phyloP scores from a whole-genome alignment of 2,888 invertebrate species.

The Trichogramma evanescens region DNA sequence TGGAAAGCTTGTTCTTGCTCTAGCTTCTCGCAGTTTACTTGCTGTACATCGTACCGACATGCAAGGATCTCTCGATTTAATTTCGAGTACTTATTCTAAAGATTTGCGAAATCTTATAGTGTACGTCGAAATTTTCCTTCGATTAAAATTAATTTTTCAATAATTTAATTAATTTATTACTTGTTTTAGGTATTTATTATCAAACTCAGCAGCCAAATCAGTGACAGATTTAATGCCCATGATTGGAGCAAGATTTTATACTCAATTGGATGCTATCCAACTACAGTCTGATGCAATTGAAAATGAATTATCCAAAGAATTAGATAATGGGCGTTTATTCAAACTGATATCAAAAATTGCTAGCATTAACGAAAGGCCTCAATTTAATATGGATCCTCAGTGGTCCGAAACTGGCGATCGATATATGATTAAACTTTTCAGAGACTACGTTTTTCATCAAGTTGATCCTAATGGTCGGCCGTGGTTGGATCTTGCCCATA shows the following conservation, averaged over 20 bases:
- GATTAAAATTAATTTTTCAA: not conserved
- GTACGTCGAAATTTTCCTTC: too few species aligned
- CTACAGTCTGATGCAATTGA: constrained; percentile 83
- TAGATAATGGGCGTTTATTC: constrained; percentile 90
- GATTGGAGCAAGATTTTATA: constrained; percentile 96
- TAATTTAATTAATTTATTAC: constrained; percentile 3
- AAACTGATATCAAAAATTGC: constrained; percentile 86
- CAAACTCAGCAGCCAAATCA: constrained; percentile 61
- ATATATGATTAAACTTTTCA: constrained; percentile 95
- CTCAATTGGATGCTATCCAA: constrained; percentile 86
- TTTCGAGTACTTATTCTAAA: constrained; percentile 82
- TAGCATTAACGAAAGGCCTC: constrained; percentile 91
- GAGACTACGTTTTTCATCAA: constrained; percentile 96
- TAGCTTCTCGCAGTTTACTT: constrained; percentile 88
- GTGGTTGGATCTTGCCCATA: constrained; percentile 94
- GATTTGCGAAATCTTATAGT: constrained; percentile 91
- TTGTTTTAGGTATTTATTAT: constrained; percentile 64
- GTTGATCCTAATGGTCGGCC: constrained; percentile 87
- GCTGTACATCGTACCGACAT: constrained; percentile 83
- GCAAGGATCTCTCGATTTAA: constrained; percentile 79
- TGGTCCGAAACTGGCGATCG: constrained; percentile 99
- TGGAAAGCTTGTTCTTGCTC: constrained; percentile 81
- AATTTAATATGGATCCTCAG: constrained; percentile 86
- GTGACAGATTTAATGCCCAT: constrained; percentile 98
- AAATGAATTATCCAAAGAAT: constrained; percentile 83